Evolutionary conservation across 2,888 invertebrate species (phyloP), one percentile per base, ranked within the genome.

Genomic region (Anaspis maculata): DNA sequence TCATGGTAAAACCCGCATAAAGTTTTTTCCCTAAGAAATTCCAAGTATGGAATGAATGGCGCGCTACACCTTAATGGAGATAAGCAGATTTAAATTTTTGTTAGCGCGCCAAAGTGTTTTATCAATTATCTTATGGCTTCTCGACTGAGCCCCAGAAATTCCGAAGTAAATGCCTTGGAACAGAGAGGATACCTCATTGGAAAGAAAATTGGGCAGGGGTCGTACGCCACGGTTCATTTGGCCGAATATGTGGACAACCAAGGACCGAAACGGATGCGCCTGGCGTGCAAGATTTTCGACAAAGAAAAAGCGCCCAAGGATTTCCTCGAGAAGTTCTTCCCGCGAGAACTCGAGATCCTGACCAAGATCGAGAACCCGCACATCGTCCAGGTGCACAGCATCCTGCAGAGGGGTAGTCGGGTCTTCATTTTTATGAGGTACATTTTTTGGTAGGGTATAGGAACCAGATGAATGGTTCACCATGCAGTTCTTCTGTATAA

Each of bases 281-380:
- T 89, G 36, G 89, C 88, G 13, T 89, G 88, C 65, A 94, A 94
- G 67, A 86, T 94, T 57, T 90, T 92, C 56, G 88, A 91, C 60
- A 87, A 88, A 57, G 80, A 81, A 49, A 86, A 86, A 65, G 89
- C 90, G 26, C 90, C 90, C 5, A 71, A 75, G 39, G 91, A 94
- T 69, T 94, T 91, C 69, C 74, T 90, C 51, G 82, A 84, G 48
- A 90, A 89, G 67, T 95, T 95, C 68, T 86, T 94, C 55, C 92
- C 94, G 15, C 77, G 94, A 38, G 94, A 95, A 70, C 72, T 94
- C 48, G 86, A 91, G 51, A 89, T 94, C 48, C 67, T 92, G 39
- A 87, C 84, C 14, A 82, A 84, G 64, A 82, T 95, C 45, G 83
- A 89, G 61, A 91, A 94, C 66, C 85, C 88, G 4, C 85, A 92